Conservation (phyloP, 2,113 vertebrate species). For the Hyperopisus bebe region DNA sequence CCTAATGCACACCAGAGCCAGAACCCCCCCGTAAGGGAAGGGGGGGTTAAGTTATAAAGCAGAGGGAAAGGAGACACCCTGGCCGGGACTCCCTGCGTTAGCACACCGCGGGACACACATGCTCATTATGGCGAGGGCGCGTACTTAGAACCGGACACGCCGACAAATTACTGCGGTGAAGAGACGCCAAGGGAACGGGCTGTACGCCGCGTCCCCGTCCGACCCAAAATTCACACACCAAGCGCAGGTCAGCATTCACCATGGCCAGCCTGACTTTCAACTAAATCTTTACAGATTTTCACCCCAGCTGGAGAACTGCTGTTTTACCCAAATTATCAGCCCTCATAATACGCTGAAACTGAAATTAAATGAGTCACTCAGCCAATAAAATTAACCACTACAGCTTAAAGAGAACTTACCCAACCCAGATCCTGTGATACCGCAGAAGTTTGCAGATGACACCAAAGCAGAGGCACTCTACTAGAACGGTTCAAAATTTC, state of each 20-base stretch:
- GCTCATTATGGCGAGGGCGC: neutral
- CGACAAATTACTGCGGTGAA: slow-evolving; percentile 1
- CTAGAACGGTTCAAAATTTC: neutral
- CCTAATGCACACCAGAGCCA: slow-evolving; percentile 1
- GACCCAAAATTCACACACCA: neutral
- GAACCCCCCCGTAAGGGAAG: neutral
- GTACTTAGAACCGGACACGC: neutral
- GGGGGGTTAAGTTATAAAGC: neutral
- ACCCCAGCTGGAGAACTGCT: neutral
- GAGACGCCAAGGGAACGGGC: neutral
- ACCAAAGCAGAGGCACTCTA: neutral
- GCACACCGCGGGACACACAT: neutral
- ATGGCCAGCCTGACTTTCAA: neutral
- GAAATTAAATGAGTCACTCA: neutral
- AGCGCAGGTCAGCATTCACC: neutral
- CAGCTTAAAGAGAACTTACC: neutral
- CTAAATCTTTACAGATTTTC: neutral
- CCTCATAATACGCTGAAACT: neutral
- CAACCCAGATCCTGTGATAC: neutral
- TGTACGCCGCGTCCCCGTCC: neutral
- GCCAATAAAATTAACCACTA: neutral
- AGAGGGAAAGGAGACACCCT: neutral
- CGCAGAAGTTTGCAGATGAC: neutral
- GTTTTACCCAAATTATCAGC: neutral
- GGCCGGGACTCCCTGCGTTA: neutral